Conservation (phyloP, 2,888 invertebrate species). For the Lacanobia oleracea region DNA sequence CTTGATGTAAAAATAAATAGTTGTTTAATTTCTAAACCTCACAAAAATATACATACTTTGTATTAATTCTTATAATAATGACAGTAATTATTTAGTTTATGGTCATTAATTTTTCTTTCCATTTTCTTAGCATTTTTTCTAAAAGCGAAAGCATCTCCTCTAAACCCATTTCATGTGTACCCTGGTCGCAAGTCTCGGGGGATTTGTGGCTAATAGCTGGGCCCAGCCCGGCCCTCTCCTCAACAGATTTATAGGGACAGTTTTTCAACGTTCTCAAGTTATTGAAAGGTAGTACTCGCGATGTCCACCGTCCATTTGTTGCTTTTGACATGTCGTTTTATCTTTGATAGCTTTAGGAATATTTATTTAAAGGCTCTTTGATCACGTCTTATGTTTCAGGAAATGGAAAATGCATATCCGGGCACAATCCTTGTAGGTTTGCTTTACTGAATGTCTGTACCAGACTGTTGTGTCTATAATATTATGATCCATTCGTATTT, state of each 20-base stretch:
- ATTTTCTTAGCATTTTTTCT: background rate
- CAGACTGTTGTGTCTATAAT: background rate
- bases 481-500: background rate
- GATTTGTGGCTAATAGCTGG: constrained; percentile 81
- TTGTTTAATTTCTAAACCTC: background rate
- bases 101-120: background rate
- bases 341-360: constrained; percentile 69
- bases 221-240: constrained; percentile 73
- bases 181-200: constrained; percentile 71
- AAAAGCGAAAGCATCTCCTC: background rate
- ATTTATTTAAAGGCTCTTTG: constrained; percentile 69
- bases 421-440: constrained; percentile 11
- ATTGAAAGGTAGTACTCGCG: constrained; percentile 71
- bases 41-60: background rate
- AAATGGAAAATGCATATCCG: constrained; percentile 35
- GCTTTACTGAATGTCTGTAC: background rate
- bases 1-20: background rate
- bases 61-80: background rate
- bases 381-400: constrained; percentile 52
- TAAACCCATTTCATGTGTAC: constrained; percentile 27
- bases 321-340: constrained; percentile 81
- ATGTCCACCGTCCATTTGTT: constrained; percentile 76
- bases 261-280: constrained; percentile 73
- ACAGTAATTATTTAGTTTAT: too few relatives aligned
- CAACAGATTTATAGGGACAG: constrained; percentile 70